Base-by-base conservation (phyloP, 2,113 vertebrate species). In the Hoplias malabaricus region DNA sequence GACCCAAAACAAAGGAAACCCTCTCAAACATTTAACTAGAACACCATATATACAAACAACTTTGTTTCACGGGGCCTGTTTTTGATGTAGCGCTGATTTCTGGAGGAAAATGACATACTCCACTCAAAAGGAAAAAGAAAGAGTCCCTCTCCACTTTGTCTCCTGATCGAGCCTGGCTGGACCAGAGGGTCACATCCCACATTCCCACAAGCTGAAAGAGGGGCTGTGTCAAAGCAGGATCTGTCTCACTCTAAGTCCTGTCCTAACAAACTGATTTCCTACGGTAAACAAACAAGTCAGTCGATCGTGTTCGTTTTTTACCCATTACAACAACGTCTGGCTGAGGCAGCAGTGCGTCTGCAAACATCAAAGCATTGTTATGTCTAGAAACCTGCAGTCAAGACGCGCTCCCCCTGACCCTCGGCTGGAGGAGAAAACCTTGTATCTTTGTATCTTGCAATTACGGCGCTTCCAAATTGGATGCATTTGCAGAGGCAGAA, bases 251-350 rank as follows among this genome's bases (percentile, higher is more conserved):
- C 65, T 48, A 69, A 78, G 56, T 23, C 5, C 23, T 69, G 66
- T 81, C 83, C 77, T 74, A 77, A 84, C 79, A 73, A 83, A 90
- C 88, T 79, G 84, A 89, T 90, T 89, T 90, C 85, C 86, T 69
- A 88, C 85, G 54, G 81, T 66, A 78, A 81, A 81, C 75, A 75
- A 80, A 75, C 81, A 89, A 85, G 80, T 87, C 73, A 80, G 70
- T 87, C 84, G 83, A 74, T 87, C 82, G 27, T 50, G 36, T 73
- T 68, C 56, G n/a, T n/a, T 48, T 67, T 48, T 42, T n/a, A 69
- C 63, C 81, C 73, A 79, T 83, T 68, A 77, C 67, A 72, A 8
- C 14, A 53, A 21, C 19, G 16, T 65, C 50, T 42, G 29, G 27
- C 57, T 69, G 68, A 69, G 10, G 3, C 48, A 42, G 71, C 19